Evolutionary conservation across 2,888 invertebrate genomes (phyloP).

Genomic region (Sarcophaga rosellei): DNA sequence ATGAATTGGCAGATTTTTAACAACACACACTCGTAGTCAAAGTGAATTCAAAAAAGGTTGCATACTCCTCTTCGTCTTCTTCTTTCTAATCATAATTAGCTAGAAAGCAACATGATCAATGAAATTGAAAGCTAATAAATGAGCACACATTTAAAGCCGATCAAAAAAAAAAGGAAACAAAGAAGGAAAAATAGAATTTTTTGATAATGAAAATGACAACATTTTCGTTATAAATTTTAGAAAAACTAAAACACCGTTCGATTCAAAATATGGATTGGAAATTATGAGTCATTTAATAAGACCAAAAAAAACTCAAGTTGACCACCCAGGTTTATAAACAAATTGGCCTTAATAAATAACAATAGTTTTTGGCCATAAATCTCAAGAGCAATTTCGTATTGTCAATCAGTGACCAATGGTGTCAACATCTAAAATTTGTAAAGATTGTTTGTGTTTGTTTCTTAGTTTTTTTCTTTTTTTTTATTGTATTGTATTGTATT

Average conservation of each 20-base stretch:
- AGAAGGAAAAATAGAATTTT: conserved; percentile 8
- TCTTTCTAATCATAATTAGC: conserved; percentile 61
- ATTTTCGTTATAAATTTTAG: conserved; percentile 10
- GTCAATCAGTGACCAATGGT: conserved; percentile 52
- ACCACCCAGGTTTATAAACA: conserved; percentile 39
- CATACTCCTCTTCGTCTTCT: not conserved
- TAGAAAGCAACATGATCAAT: conserved; percentile 50
- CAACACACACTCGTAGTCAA: not conserved
- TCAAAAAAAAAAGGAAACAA: not conserved
- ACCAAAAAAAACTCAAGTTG: not conserved
- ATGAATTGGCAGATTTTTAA: conserved; percentile 56
- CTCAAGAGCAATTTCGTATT: conserved; percentile 33
- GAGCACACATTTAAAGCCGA: not conserved
- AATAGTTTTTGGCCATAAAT: conserved; percentile 30
- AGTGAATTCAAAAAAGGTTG: not conserved
- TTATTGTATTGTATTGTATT: not conserved
- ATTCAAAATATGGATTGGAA: conserved; percentile 5
- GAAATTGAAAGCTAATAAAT: conserved; percentile 62
- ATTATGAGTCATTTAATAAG: conserved; percentile 15
- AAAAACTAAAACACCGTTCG: not conserved
- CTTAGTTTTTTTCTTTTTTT: not conserved
- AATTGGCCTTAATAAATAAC: not conserved
- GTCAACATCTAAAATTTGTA: conserved; percentile 51
- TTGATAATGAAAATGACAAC: conserved; percentile 43
- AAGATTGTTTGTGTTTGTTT: conserved; percentile 12